These are phyloP conservation scores for Manis javanica DNA, from an alignment of 2,797 vertebrate genomes.

Conservation along the genomic window DNA sequence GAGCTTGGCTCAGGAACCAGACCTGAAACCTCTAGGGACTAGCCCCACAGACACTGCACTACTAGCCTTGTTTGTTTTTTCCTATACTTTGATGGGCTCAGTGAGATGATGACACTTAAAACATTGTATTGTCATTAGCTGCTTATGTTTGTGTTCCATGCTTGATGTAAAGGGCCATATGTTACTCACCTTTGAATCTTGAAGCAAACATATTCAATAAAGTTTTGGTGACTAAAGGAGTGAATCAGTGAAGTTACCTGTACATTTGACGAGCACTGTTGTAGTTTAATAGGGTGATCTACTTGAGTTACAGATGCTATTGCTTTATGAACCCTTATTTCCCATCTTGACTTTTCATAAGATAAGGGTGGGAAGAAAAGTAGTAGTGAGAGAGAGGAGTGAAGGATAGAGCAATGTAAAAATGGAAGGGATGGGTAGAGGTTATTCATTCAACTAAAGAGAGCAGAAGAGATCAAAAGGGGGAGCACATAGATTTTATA, in stretches of 20 bases:
- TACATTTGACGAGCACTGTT: background rate
- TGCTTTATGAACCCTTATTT: background rate
- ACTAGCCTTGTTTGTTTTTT: background rate
- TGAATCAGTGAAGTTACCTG: background rate
- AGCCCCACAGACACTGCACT: fast-evolving
- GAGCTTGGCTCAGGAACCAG: background rate
- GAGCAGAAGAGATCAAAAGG: background rate
- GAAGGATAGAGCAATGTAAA: background rate
- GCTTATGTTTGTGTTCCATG: background rate
- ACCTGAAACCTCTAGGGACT: background rate
- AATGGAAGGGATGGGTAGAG: background rate
- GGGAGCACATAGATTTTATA: background rate
- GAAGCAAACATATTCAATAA: background rate
- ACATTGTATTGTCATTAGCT: background rate
- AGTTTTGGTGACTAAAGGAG: background rate
- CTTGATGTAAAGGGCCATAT: background rate
- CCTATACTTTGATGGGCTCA: background rate
- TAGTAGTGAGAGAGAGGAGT: background rate
- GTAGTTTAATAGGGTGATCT: background rate
- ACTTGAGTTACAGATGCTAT: background rate
- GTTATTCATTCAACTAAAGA: background rate
- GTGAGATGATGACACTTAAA: background rate
- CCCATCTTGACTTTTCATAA: background rate
- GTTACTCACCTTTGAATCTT: background rate
- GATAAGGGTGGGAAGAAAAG: background rate